These are phyloP conservation scores for Aphelocoma californica DNA, from an alignment of 2,797 vertebrate species.

Conservation along the genomic window DNA sequence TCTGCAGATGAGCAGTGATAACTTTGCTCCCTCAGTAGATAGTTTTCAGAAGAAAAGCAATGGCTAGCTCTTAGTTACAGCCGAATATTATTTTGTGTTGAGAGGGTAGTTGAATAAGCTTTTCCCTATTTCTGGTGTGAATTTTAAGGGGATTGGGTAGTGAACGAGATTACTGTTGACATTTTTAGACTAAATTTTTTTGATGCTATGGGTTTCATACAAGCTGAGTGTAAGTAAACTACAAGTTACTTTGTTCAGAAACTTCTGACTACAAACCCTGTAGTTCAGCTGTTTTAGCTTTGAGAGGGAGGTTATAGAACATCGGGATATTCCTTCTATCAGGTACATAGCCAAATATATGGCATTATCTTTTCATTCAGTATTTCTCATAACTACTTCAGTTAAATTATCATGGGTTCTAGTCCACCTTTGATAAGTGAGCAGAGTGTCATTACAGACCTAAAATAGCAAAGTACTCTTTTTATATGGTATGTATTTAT, in stretches of 20 bases:
- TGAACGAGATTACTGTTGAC: not conserved
- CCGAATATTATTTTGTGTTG: not conserved
- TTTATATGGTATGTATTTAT: not conserved
- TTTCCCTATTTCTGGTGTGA: not conserved
- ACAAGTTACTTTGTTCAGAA: not conserved
- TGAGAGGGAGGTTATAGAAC: not conserved
- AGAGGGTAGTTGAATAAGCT: not conserved
- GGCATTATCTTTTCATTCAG: not conserved
- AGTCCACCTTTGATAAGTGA: not conserved
- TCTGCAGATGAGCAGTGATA: not conserved
- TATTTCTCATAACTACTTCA: not conserved
- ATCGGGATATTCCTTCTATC: not conserved
- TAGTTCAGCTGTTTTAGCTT: not conserved
- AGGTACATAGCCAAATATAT: not conserved
- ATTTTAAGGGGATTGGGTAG: not conserved
- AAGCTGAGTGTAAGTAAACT: not conserved
- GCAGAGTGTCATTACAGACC: not conserved
- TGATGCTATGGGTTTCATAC: not conserved
- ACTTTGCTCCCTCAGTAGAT: not conserved
- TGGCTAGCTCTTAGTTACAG: not conserved
- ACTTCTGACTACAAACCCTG: not conserved
- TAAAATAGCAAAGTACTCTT: not conserved
- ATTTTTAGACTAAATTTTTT: not conserved
- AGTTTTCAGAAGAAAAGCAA: not conserved
- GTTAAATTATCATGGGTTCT: not conserved